Base-by-base conservation (phyloP, 1,140 invertebrate genomes). In the Hestina assimilis region DNA sequence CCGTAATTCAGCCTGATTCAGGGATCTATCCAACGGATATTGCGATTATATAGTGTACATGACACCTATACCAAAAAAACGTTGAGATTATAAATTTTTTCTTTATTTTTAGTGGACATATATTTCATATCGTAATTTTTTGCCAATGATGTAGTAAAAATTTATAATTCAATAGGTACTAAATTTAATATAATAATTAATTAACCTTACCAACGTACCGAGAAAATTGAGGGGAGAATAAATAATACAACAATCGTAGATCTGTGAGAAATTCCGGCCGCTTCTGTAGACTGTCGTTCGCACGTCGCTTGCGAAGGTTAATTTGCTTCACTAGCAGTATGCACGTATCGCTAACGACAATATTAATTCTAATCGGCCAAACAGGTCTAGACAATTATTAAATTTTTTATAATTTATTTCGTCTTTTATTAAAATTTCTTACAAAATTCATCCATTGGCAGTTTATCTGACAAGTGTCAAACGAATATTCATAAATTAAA, bases 231-330 rank as follows among this genome's bases (percentile, higher is more conserved):
- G 31, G 12, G 20, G 29, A 48, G 12, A 33, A n/a, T n/a, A n/a
- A 38, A 38, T 38, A 48, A 48, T 14, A 48, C 21, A 48, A 66
- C 17, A 31, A 56, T 58, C 31, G 40, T 42, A 67, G 64, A 72
- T 68, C 61, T 72, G 72, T 79, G 72, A 71, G 72, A 83, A 79
- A 76, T 66, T 71, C 76, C 75, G 76, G 73, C 73, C 75, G 76
- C 75, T 78, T 64, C 67, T 72, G n/a, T n/a, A n/a, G n/a, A n/a
- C n/a, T n/a, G 69, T 72, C 59, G 61, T 48, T 65, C 66, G 73
- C 54, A 72, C 64, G 17, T 21, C 19, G 68, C 66, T 63, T 59
- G 75, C 69, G 64, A 70, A 78, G 75, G 76, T 79, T 72, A 78
- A 79, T 85, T 67, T 73, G 78, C 76, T 83, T 82, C 73, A 83